Percentiles rank a stretch among this genome's conserved stretches.
Conservation (phyloP, 2,113 vertebrate genomes). For the Gymnocephalus cernua region DNA sequence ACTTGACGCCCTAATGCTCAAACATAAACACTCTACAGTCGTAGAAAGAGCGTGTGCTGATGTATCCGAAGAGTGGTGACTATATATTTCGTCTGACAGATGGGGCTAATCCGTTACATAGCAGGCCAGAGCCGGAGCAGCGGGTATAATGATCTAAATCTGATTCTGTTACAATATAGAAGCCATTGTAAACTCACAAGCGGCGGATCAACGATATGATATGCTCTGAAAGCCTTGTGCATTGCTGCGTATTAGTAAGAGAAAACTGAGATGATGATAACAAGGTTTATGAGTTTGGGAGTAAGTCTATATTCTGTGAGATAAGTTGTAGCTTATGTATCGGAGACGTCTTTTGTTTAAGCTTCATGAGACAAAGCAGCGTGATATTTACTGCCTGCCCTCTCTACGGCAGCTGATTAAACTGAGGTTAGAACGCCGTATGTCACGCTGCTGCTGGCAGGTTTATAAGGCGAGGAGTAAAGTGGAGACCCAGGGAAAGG, state of each 20-base stretch:
- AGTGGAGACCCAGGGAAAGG: slow-evolving; percentile 53
- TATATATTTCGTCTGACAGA: background rate
- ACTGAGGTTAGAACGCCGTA: background rate
- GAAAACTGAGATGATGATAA: background rate
- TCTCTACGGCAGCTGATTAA: background rate
- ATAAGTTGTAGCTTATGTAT: background rate
- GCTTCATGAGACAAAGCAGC: slow-evolving; percentile 13
- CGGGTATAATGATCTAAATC: background rate
- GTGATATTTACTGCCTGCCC: slow-evolving; percentile 3
- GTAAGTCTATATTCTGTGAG: slow-evolving; percentile 20
- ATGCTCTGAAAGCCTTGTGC: background rate
- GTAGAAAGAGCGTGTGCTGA: background rate
- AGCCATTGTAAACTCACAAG: background rate
- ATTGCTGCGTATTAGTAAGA: background rate
- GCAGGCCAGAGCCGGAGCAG: background rate
- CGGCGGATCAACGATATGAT: background rate
- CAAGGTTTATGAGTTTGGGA: background rate
- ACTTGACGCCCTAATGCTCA: background rate
- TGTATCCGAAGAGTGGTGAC: background rate
- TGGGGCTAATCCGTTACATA: slow-evolving; percentile 17
- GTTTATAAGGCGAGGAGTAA: slow-evolving; percentile 56
- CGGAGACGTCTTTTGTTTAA: slow-evolving; percentile 21
- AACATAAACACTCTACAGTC: background rate
- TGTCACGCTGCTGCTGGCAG: slow-evolving; percentile 33
- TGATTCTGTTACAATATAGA: background rate